These are phyloP conservation scores for Rhagoletis pomonella DNA, from an alignment of 1,140 invertebrate species.

Conservation along the genomic window DNA sequence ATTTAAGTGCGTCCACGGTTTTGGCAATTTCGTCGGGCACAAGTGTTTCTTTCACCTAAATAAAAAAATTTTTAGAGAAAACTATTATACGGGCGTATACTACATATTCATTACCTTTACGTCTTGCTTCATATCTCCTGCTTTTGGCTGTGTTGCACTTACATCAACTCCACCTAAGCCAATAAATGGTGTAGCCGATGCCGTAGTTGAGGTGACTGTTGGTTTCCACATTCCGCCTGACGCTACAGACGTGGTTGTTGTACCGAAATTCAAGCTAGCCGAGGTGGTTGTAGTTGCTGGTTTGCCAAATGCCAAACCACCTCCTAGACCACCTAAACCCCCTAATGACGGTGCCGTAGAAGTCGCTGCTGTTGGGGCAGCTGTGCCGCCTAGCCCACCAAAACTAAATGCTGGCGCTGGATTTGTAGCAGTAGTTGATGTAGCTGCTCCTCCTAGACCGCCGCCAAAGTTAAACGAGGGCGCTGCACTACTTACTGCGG, in stretches of 20 bases:
- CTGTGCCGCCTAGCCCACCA: constrained; percentile 57
- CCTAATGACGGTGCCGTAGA: constrained; percentile 32
- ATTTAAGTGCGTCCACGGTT: constrained; percentile 80
- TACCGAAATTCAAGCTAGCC: constrained; percentile 69
- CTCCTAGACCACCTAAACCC: constrained; percentile 49
- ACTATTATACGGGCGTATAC: neutral
- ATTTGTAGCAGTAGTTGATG: constrained; percentile 52
- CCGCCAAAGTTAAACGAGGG: constrained; percentile 61
- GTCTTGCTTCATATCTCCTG: constrained; percentile 77
- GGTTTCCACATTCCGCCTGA: constrained; percentile 65
- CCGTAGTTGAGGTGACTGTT: constrained; percentile 59
- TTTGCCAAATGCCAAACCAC: constrained; percentile 65
- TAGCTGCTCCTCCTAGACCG: constrained; percentile 60
- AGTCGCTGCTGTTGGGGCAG: constrained; percentile 57
- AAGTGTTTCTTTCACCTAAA: constrained; percentile 79
- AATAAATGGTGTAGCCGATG: constrained; percentile 68
- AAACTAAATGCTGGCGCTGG: constrained; percentile 59
- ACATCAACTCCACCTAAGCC: constrained; percentile 81
- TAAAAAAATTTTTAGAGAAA: neutral
- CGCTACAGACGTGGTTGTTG: constrained; percentile 66
- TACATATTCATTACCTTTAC: constrained; percentile 66
- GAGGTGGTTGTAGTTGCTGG: constrained; percentile 59
- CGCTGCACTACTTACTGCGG: constrained; percentile 31
- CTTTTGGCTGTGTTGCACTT: constrained; percentile 76
- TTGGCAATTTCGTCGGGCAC: constrained; percentile 83